These are phyloP conservation scores for Channallabes apus DNA, from an alignment of 2,797 vertebrate genomes.

Conservation along the genomic window DNA sequence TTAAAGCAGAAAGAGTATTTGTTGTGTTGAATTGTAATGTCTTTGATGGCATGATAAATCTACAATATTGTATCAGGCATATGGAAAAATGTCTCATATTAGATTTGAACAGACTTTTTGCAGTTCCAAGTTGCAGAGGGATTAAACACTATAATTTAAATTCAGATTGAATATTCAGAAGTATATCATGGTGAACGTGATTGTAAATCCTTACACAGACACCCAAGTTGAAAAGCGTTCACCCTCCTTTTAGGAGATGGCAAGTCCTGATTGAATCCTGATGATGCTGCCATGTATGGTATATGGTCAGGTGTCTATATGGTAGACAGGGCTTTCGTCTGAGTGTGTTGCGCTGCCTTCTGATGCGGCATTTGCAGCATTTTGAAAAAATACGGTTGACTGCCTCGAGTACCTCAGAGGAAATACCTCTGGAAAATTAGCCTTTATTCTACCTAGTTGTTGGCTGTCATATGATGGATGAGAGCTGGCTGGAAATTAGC, in stretches of 20 bases:
- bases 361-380: background rate
- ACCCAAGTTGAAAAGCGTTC: background rate
- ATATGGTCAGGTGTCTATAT: background rate
- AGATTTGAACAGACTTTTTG: background rate
- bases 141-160: background rate
- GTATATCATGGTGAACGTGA: background rate
- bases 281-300: background rate
- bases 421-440: background rate
- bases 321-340: background rate
- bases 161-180: background rate
- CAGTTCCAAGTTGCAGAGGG: background rate
- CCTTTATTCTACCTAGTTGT: background rate
- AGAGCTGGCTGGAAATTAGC: background rate
- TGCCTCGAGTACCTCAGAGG: background rate
- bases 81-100: conserved; percentile 12
- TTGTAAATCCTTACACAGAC: background rate
- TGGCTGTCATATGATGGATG: background rate
- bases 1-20: conserved; percentile 24
- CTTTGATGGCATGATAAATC: conserved; percentile 22
- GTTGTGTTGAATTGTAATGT: conserved; percentile 32
- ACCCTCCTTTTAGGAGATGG: no score
- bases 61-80: conserved; percentile 20
- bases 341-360: background rate
- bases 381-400: background rate
- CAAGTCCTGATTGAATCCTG: background rate